Evolutionary conservation across 1,140 invertebrate species (phyloP).

Genomic region (Hetaerina americana): DNA sequence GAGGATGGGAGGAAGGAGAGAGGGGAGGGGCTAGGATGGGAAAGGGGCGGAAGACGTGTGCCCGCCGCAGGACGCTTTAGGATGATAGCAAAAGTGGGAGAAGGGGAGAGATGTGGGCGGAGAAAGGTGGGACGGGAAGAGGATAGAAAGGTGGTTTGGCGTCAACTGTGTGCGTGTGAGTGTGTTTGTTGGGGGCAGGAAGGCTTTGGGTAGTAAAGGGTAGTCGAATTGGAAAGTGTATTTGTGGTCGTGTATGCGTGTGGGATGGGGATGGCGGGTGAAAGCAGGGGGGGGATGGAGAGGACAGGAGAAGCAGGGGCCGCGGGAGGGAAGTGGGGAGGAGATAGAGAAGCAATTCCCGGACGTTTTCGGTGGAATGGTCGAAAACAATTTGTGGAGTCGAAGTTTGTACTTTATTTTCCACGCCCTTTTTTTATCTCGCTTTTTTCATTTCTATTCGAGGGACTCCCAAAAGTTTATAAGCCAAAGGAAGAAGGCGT

Average conservation of each 20-base stretch:
- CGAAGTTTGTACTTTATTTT: neutral
- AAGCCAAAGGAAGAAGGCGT: too few species aligned
- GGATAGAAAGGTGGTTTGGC: too few species aligned
- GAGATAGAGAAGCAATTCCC: neutral
- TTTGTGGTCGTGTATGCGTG: too few species aligned
- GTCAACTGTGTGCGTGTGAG: too few species aligned
- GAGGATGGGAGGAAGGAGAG: neutral
- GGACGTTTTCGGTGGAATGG: neutral
- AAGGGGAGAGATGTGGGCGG: neutral
- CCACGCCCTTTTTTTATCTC: neutral
- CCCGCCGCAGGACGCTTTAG: neutral
- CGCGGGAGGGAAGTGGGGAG: neutral
- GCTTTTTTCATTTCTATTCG: too few species aligned
- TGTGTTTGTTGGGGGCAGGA: too few species aligned
- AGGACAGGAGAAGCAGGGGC: neutral
- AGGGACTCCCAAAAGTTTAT: too few species aligned
- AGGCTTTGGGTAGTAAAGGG: neutral
- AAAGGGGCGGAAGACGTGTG: neutral
- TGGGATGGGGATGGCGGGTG: neutral
- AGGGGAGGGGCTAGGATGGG: neutral
- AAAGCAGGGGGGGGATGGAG: neutral
- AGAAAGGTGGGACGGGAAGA: too few species aligned
- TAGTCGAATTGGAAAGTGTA: neutral
- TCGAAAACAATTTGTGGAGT: neutral
- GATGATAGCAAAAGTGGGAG: neutral